Evolutionary conservation across 2,888 invertebrate species (phyloP), one percentile per base, ranked within the genome.

Genomic region (Entomobrya multifasciata): DNA sequence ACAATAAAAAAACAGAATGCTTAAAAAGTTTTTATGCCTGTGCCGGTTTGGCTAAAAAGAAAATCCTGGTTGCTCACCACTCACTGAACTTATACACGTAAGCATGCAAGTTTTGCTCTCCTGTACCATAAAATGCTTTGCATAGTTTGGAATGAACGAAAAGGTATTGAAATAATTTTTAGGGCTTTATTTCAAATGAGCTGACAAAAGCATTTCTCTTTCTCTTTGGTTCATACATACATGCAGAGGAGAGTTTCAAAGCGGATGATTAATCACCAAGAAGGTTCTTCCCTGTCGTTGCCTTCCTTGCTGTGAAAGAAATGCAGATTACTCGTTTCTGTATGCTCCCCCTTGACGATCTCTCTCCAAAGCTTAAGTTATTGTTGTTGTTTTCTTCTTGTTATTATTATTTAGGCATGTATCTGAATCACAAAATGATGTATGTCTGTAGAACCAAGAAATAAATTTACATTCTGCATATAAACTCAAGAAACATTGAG

Each of bases 251-350:
- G 60, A 41, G 36, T 67, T 36, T 47, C 77, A 41, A 13, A 62
- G 49, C 67, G 67, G 67, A 80, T 80, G 80, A 80, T 80, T 80
- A 80, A 80, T 80, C 80, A 80, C 80, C 80, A 67, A 80, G 41
- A 78, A 67, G 49, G 67, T 67, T 67, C 80, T 67, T 65, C 67
- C 52, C 60, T 80, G 80, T 78, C 80, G 80, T 80, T 67, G 44
- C 67, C 44, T 80, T 80, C 47, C 65, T 47, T 78, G 62, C 65
- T 80, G 67, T 80, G 80, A 80, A 78, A 67, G 67, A 67, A 80
- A 67, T 80, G 67, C 52, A 67, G 67, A 80, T 80, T 80, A 78
- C 27, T 62, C 27, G 78, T 55, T 60, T 13, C 52, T 67, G n/a
- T 57, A 77, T 77, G 77, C 77, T 77, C 77, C 77, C 74, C 77